A percentile compares a stretch with the other conserved stretches of the same genome.
phyloP scores from a whole-genome alignment of 1,140 invertebrate genomes.

The Delia radicum region DNA sequence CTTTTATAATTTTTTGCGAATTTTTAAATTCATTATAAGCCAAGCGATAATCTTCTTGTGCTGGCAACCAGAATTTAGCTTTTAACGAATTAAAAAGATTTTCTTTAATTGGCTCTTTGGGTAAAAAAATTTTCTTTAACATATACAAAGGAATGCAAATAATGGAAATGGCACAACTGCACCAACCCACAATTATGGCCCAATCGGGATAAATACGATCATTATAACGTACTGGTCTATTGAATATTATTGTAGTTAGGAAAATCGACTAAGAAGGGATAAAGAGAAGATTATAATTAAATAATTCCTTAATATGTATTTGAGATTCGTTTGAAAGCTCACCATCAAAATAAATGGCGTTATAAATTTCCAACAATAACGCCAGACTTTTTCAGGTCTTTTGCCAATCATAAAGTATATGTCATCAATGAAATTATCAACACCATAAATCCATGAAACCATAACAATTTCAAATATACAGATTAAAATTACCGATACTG shows the following conservation, averaged over 20 bases:
- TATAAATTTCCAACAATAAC: conserved; percentile 74
- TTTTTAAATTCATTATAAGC: conserved; percentile 34
- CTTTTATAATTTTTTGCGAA: conserved; percentile 21
- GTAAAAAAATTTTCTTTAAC: conserved; percentile 57
- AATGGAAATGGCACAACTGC: conserved; percentile 62
- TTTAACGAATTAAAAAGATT: conserved; percentile 35
- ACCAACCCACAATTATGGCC: conserved; percentile 66
- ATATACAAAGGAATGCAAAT: conserved; percentile 64
- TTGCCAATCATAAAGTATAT: conserved; percentile 77
- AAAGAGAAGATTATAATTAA: no score
- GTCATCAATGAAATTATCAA: conserved; percentile 67
- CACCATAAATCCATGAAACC: conserved; percentile 76
- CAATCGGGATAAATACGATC: conserved; percentile 63
- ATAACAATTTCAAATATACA: conserved; percentile 72
- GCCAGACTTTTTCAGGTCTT: conserved; percentile 71
- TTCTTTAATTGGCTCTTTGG: conserved; percentile 48
- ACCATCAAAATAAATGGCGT: conserved; percentile 76
- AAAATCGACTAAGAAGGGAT: conserved; percentile 55
- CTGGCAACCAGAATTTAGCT: conserved; percentile 48
- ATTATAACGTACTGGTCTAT: conserved; percentile 62
- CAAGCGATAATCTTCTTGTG: conserved; percentile 33
- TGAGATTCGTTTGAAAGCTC: no score
- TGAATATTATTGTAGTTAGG: conserved; percentile 61
- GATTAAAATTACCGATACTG: conserved; percentile 70
- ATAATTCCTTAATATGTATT: not conserved